Base-by-base conservation (phyloP, 2,888 invertebrate species). In the Trachelus iudaicus region DNA sequence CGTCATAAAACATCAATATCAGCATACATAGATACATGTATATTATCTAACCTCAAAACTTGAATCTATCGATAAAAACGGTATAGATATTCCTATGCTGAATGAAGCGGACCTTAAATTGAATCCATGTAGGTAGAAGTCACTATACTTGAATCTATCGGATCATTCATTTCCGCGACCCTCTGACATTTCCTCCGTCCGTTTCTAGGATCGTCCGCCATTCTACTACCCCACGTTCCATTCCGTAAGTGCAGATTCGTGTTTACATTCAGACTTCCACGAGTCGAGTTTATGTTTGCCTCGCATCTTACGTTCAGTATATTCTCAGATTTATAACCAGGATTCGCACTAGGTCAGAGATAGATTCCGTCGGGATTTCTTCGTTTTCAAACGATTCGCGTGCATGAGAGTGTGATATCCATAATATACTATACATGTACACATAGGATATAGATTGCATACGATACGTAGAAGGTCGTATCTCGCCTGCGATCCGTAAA, bases 161-260 rank as follows among this genome's bases (percentile, higher is more conserved):
- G 11, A 35, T 23, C 74, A 35, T 35, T 78, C 79, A 73, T 69
- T 76, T 76, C 34, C 23, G 40, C 23, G 37, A 69, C 73, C 73
- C 69, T 37, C 69, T 69, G 69, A 69, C 75, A 78, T 79, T 71
- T 73, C 75, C 76, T 31, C 34, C 76, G 56, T 80, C 80, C 77
- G 79, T 80, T 80, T 81, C 78, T 77, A 56, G 77, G 79, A 69
- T 37, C 80, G 77, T 35, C 30, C 74, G 23, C 79, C 34, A 31
- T 69, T 68, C 30, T 34, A 15, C 56, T 56, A 69, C 23, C 35
- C 78, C 40, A 31, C 78, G 56, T 73, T 78, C 76, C 73, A 69
- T 71, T 73, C 83, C 82, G 81, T 86, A 85, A 87, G 87, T 87
- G 86, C 86, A 85, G 83, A 86, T 81, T 85, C 88, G 83, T 87